phyloP scores from a whole-genome alignment of 2,797 vertebrate genomes.

The Myioborus miniatus region DNA sequence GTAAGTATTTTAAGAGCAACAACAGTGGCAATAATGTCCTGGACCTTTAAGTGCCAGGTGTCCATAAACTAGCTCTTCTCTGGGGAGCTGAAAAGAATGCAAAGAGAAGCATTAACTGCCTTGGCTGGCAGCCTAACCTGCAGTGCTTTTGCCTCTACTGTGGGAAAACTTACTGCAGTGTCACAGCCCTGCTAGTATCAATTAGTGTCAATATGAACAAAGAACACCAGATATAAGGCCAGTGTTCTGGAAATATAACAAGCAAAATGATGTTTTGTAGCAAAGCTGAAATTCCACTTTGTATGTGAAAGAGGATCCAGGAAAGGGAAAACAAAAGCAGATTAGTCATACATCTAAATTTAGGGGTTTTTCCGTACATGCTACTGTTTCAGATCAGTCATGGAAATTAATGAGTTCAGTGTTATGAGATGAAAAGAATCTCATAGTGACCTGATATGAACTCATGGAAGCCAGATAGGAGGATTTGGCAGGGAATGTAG shows the following conservation, averaged over 20 bases:
- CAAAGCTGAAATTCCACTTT: slow-evolving; percentile 33
- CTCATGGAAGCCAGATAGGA: slow-evolving; percentile 38
- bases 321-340: slow-evolving; percentile 45
- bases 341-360: slow-evolving; percentile 34
- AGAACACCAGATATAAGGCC: slow-evolving; percentile 33
- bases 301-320: slow-evolving; percentile 20
- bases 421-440: slow-evolving; percentile 55
- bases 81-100: slow-evolving; percentile 63
- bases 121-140: slow-evolving; percentile 68
- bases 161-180: slow-evolving; percentile 69
- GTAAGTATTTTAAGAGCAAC: slow-evolving; percentile 13
- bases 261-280: slow-evolving; percentile 20
- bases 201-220: slow-evolving; percentile 67
- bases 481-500: slow-evolving; percentile 28
- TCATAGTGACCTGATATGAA: slow-evolving; percentile 50
- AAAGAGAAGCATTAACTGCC: slow-evolving; percentile 52
- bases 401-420: slow-evolving; percentile 64
- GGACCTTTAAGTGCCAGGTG: slow-evolving; percentile 63
- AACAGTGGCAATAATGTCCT: not conserved
- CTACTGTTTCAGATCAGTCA: slow-evolving; percentile 56
- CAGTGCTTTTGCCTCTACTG: slow-evolving; percentile 53
- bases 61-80: slow-evolving; percentile 46
- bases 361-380: slow-evolving; percentile 15
- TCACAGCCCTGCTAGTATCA: slow-evolving; percentile 67
- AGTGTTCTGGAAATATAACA: slow-evolving; percentile 40